A percentile compares a stretch with the other conserved stretches of the same genome.
Conservation (phyloP, 1,140 invertebrate species). For the Marisa cornuarietis region DNA sequence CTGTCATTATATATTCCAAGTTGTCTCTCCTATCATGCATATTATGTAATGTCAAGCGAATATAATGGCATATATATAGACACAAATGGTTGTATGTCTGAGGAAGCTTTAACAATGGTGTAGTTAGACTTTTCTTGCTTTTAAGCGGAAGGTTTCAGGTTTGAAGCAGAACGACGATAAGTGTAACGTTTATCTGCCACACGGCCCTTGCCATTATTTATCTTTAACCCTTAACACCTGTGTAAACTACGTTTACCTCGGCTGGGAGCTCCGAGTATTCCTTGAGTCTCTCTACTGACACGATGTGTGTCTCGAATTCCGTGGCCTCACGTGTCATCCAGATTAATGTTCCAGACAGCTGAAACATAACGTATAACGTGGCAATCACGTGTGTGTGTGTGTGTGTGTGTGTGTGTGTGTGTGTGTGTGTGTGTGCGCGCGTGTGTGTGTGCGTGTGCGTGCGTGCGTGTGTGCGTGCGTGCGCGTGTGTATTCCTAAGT, state of each 20-base stretch:
- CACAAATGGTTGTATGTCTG: no score
- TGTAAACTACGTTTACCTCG: slow-evolving; percentile 55
- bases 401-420: slow-evolving; percentile 3
- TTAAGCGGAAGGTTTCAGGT: no score
- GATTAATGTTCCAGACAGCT: slow-evolving; percentile 88
- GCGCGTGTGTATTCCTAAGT: background rate
- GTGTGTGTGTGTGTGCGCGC: background rate
- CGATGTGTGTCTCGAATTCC: slow-evolving; percentile 96
- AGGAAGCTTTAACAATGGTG: no score
- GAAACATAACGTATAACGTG: slow-evolving; percentile 7
- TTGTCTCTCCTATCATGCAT: no score
- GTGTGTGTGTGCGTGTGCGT: background rate
- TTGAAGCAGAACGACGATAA: no score
- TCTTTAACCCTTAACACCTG: background rate
- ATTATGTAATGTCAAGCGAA: no score
- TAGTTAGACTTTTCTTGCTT: no score
- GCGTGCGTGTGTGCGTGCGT: no score
- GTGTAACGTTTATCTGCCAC: background rate
- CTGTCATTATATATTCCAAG: no score
- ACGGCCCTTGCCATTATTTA: background rate
- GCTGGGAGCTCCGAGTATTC: slow-evolving; percentile 86
- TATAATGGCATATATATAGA: no score
- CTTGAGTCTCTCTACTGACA: slow-evolving; percentile 94
- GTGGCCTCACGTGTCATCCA: slow-evolving; percentile 94
- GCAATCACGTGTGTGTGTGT: background rate